phyloP scores from a whole-genome alignment of 2,113 vertebrate species.

The Haplochromis vanheusdeni region DNA sequence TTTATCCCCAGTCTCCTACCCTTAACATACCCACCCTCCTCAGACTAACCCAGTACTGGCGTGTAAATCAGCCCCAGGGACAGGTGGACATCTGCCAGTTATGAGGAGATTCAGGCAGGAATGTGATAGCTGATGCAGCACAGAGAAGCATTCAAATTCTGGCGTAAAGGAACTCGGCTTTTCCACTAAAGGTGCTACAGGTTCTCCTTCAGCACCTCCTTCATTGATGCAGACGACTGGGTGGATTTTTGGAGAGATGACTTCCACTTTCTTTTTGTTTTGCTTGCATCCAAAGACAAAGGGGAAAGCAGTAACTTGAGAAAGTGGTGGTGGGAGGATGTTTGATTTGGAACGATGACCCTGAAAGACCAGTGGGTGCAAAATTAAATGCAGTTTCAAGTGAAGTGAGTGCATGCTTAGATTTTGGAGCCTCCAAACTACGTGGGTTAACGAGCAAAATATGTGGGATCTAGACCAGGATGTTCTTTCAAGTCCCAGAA shows the following conservation, averaged over 20 bases:
- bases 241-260: not conserved
- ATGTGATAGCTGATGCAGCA: slow-evolving; percentile 27
- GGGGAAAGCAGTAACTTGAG: not conserved
- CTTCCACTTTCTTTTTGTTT: not conserved
- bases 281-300: not conserved
- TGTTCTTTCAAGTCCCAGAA: slow-evolving; percentile 17
- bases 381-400: not conserved
- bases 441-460: slow-evolving; percentile 20
- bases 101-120: slow-evolving; percentile 45
- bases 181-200: not conserved
- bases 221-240: not conserved
- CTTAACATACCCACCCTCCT: not conserved
- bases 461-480: slow-evolving; percentile 1
- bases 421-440: not conserved
- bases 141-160: slow-evolving; percentile 11
- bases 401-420: not conserved
- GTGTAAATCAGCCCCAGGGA: slow-evolving; percentile 56
- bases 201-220: not conserved
- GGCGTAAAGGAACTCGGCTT: not conserved
- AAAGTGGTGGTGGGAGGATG: not conserved
- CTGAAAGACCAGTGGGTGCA: not conserved
- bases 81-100: slow-evolving; percentile 59
- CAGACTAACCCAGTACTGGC: not conserved
- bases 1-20: not conserved
- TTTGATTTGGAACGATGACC: slow-evolving; percentile 16